Base-by-base conservation (phyloP, 2,888 invertebrate genomes). In the Tyria jacobaeae region DNA sequence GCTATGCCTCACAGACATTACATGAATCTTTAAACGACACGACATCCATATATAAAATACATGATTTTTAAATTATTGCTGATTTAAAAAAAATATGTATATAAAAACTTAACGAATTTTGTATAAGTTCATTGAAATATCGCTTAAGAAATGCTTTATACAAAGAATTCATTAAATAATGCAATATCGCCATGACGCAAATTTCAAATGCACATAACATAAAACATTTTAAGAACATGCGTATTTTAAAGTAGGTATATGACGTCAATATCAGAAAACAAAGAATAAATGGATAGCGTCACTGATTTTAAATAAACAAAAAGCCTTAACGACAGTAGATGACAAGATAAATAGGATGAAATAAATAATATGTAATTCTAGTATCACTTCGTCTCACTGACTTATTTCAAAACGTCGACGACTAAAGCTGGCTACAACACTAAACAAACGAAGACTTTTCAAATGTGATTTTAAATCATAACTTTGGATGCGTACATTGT, bases 1-100 rank as follows among this genome's bases (percentile, higher is more conserved):
- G 70, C 71, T 69, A 73, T 78, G 78, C 68, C 79, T 79, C 41
- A 70, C 21, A 79, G 78, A 74, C 79, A 76, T 64, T 24, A 62
- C 39, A 56, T 47, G 47, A 55, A 37, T 55, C 35, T 34, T 61
- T 44, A 17, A 57, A 49, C 56, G 52, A 56, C 56, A 49, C 56
- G 52, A 56, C 56, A 15, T 31, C 37, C 58, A 25, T 57, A 47
- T 62, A 60, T 60, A 53, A 72, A 61, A 70, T 70, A 62, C 37
- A 68, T 63, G 60, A 73, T 66, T 68, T 34, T 47, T 4, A 53
- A 41, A 60, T 52, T 1, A 59, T 25, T 31, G 24, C 6, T 25
- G 21, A 57, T 34, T n/a, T n/a, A n/a, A n/a, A n/a, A n/a, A n/a
- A n/a, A n/a, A n/a, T n/a, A n/a, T n/a, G n/a, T n/a, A n/a, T n/a